Percentiles rank a stretch among this genome's conserved stretches.
These are phyloP conservation scores for Eurystomus gularis DNA, from an alignment of 2,113 vertebrate genomes.

Conservation along the genomic window DNA sequence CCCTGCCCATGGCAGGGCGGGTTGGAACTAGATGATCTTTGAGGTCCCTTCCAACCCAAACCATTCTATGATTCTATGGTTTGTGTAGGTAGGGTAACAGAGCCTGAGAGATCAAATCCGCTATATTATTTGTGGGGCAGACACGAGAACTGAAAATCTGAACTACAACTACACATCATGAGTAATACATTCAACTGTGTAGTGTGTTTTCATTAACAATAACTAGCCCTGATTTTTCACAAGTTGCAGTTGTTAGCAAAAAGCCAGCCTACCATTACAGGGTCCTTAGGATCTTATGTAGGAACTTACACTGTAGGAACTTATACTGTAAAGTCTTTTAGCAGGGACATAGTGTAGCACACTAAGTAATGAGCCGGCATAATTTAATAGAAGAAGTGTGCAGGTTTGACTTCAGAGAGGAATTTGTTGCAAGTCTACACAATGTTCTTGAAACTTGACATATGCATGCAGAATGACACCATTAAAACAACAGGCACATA, in stretches of 20 bases:
- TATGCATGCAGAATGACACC: constrained; percentile 11
- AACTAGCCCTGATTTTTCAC: background rate
- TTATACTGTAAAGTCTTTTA: background rate
- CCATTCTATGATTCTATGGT: background rate
- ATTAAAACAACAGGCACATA: constrained; percentile 12
- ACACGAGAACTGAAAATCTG: background rate
- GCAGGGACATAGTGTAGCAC: background rate
- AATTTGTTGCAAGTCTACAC: background rate
- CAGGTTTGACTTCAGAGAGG: background rate
- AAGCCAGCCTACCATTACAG: background rate
- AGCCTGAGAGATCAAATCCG: background rate
- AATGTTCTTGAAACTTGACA: background rate
- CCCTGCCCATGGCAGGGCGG: background rate
- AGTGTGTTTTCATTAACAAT: background rate
- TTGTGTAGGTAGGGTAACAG: background rate
- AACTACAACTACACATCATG: background rate
- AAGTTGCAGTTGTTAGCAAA: background rate
- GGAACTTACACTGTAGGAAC: background rate
- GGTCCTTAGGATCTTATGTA: background rate
- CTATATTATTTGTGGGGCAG: background rate
- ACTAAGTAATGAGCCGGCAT: background rate
- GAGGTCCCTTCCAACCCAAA: background rate
- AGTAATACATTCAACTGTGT: background rate
- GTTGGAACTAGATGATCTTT: background rate
- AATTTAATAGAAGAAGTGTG: background rate